Evolutionary conservation across 2,797 vertebrate species (phyloP).

Genomic region (Lithobates pipiens): DNA sequence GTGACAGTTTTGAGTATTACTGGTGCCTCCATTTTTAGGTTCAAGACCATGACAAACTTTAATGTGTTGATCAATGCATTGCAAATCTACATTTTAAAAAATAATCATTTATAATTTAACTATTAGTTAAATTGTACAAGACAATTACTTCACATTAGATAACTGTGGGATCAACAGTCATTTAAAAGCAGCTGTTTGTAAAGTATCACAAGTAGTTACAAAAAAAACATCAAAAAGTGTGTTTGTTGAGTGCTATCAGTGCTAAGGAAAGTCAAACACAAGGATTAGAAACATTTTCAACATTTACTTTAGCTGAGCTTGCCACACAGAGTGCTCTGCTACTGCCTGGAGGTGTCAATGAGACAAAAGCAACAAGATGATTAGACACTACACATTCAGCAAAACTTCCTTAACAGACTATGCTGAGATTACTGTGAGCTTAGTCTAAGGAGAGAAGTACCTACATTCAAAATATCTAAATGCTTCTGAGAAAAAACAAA

Average conservation of each 20-base stretch:
- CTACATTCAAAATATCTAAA: neutral
- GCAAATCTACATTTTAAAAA: no score
- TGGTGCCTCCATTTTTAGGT: no score
- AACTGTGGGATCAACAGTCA: conserved; percentile 21
- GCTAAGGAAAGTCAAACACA: conserved; percentile 64
- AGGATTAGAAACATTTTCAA: conserved; percentile 64
- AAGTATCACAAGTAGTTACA: conserved; percentile 35
- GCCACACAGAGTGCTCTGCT: conserved; percentile 64
- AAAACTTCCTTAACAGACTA: conserved; percentile 73
- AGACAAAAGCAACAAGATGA: conserved; percentile 33
- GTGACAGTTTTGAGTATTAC: no score
- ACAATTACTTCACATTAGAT: conserved; percentile 6
- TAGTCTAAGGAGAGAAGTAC: conserved; percentile 70
- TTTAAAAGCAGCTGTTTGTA: conserved; percentile 11
- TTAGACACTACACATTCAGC: conserved; percentile 65
- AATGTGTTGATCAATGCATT: no score
- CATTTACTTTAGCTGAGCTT: conserved; percentile 63
- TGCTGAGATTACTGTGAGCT: conserved; percentile 69
- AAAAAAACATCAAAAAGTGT: conserved; percentile 63
- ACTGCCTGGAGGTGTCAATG: conserved; percentile 70
- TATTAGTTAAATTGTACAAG: no score
- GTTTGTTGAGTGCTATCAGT: conserved; percentile 59
- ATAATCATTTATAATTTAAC: no score
- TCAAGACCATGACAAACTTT: no score
- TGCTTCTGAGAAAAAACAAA: no score